These are phyloP conservation scores for Aurelia coerulea DNA, from an alignment of 30 jellyfish, hydroid and myxozoan genomes.

Conservation along the genomic window DNA sequence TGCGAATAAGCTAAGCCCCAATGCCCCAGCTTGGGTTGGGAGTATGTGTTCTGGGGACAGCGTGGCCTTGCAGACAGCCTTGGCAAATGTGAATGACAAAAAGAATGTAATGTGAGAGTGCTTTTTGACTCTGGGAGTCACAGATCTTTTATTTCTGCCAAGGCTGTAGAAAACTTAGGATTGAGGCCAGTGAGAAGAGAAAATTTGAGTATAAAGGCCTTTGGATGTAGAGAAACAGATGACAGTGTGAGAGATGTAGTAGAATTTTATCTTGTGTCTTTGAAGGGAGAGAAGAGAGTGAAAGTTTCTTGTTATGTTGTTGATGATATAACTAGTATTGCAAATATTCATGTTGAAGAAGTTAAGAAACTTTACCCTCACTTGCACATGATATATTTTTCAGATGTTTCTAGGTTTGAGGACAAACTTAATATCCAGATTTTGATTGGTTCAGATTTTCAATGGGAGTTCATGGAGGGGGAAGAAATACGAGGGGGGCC, in stretches of 20 bases:
- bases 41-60: too few relatives aligned
- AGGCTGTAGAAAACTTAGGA: conserved; percentile 39
- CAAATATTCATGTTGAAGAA: too few relatives aligned
- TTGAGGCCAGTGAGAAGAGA: conserved; percentile 55
- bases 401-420: conserved; percentile 41
- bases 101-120: conserved; percentile 37
- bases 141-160: conserved; percentile 49
- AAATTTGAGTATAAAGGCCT: conserved; percentile 32
- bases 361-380: too few relatives aligned
- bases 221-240: conserved; percentile 35
- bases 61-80: too few relatives aligned
- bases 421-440: conserved; percentile 21
- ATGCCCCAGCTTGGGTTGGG: too few relatives aligned
- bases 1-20: too few relatives aligned
- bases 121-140: conserved; percentile 64
- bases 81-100: too few relatives aligned
- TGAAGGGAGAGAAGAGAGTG: conserved; percentile 29
- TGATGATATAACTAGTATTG: too few relatives aligned
- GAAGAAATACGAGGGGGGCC: conserved; percentile 22
- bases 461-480: conserved; percentile 32
- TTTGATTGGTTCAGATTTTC: conserved; percentile 31
- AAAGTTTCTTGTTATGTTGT: too few relatives aligned
- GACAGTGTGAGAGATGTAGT: conserved; percentile 28
- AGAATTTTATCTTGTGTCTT: conserved; percentile 25
- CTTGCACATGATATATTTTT: too few relatives aligned